Conservation (phyloP, 2,113 vertebrate genomes). For the Mesocricetus auratus region DNA sequence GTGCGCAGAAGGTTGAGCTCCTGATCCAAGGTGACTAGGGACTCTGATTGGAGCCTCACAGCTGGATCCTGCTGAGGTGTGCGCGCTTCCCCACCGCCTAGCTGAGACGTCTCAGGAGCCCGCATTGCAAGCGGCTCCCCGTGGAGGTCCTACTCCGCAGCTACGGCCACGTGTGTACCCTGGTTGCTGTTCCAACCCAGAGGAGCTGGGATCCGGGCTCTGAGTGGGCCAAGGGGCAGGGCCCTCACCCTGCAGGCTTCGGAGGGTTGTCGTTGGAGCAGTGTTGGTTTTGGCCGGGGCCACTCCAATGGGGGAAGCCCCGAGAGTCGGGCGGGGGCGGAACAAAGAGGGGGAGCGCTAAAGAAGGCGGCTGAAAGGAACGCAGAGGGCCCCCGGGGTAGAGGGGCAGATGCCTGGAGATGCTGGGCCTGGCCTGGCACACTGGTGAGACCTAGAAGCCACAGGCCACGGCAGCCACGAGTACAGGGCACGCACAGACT, state of each 20-base stretch:
- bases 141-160: neutral
- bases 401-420: neutral
- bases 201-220: neutral
- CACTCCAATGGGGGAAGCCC: constrained; percentile 76
- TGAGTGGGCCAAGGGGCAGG: constrained; percentile 58
- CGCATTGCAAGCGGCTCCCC: rapidly evolving
- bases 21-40: neutral
- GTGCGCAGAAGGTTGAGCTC: neutral
- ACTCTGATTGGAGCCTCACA: neutral
- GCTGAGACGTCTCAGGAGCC: neutral
- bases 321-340: constrained; percentile 34
- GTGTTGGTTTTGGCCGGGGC: constrained; percentile 77
- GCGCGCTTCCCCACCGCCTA: rapidly evolving
- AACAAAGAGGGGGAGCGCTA: constrained; percentile 70
- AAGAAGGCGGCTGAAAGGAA: constrained; percentile 27
- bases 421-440: neutral
- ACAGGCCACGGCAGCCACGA: neutral
- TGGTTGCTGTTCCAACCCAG: neutral
- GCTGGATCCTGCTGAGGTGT: neutral
- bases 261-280: constrained; percentile 60
- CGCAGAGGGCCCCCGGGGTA: neutral
- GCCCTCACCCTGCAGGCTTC: constrained; percentile 35
- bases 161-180: neutral
- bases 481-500: neutral
- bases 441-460: neutral